Percentiles rank a stretch among this genome's conserved stretches.
phyloP scores from a whole-genome alignment of 2,888 invertebrate species.

The Mechanitis messenoides region DNA sequence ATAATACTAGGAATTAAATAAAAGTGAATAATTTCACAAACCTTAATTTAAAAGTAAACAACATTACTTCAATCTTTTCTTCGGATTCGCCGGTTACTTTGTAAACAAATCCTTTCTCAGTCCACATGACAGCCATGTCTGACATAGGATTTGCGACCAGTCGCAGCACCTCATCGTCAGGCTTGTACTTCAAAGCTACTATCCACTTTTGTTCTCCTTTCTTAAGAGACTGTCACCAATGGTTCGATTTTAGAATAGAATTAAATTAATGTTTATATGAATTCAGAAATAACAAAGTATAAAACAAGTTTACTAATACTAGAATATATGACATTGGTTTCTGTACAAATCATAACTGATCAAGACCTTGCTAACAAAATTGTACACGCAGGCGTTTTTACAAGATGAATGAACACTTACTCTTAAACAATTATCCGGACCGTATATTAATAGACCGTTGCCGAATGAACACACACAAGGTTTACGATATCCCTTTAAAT shows the following conservation, averaged over 20 bases:
- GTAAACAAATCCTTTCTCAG: slow-evolving; percentile 50
- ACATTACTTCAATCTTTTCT: slow-evolving; percentile 47
- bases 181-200: slow-evolving; percentile 44
- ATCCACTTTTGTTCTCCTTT: slow-evolving; percentile 57
- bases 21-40: slow-evolving; percentile 21
- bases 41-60: slow-evolving; percentile 60
- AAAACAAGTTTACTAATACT: background rate
- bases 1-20: background rate
- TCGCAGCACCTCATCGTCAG: slow-evolving; percentile 43
- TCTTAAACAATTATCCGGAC: slow-evolving; percentile 55
- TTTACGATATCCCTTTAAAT: slow-evolving; percentile 37
- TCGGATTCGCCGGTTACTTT: slow-evolving; percentile 51
- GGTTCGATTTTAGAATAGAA: too few species aligned
- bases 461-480: slow-evolving; percentile 55
- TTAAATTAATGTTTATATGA: too few species aligned
- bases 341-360: too few species aligned
- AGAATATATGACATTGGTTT: too few species aligned
- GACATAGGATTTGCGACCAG: slow-evolving; percentile 50
- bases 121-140: slow-evolving; percentile 56
- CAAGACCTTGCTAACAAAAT: too few species aligned
- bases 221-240: slow-evolving; percentile 47
- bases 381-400: too few species aligned
- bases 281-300: too few species aligned
- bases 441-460: slow-evolving; percentile 58
- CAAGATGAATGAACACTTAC: slow-evolving; percentile 39